Conservation (phyloP, 2,797 vertebrate species). For the Cuculus canorus region DNA sequence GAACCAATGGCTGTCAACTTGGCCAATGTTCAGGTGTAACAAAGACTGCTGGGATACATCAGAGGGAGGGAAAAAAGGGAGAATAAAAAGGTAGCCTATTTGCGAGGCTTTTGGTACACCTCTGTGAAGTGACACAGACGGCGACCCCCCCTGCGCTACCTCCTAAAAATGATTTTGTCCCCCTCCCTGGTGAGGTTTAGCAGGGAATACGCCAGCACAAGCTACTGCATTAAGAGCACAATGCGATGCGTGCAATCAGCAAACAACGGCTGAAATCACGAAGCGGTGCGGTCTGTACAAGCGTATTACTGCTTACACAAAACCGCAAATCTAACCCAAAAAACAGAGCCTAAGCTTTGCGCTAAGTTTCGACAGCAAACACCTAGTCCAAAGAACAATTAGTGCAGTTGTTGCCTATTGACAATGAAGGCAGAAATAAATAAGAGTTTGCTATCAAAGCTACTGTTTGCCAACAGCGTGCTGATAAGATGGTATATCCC, state of each 20-base stretch:
- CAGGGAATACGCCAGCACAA: background rate
- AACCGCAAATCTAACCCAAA: background rate
- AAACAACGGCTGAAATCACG: background rate
- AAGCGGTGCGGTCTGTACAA: background rate
- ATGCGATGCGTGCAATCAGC: conserved; percentile 10
- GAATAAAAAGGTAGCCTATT: conserved; percentile 42
- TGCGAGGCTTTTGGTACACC: background rate
- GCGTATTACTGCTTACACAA: background rate
- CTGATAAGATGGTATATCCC: conserved; percentile 13
- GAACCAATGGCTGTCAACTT: conserved; percentile 74
- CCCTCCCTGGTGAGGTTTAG: background rate
- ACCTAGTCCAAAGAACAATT: background rate
- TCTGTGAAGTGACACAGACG: background rate
- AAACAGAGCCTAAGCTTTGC: accelerated
- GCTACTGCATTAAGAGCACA: background rate
- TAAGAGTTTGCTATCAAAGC: background rate
- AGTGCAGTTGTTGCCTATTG: background rate
- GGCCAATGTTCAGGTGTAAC: conserved; percentile 70
- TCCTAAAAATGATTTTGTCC: conserved; percentile 12
- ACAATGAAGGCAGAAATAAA: conserved; percentile 3
- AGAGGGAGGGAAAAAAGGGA: background rate
- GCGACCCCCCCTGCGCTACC: accelerated
- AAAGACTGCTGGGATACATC: conserved; percentile 74
- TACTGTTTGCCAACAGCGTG: background rate
- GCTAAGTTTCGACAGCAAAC: background rate